Base-by-base conservation (phyloP, 2,888 invertebrate species). In the Eucera pruinosa region DNA sequence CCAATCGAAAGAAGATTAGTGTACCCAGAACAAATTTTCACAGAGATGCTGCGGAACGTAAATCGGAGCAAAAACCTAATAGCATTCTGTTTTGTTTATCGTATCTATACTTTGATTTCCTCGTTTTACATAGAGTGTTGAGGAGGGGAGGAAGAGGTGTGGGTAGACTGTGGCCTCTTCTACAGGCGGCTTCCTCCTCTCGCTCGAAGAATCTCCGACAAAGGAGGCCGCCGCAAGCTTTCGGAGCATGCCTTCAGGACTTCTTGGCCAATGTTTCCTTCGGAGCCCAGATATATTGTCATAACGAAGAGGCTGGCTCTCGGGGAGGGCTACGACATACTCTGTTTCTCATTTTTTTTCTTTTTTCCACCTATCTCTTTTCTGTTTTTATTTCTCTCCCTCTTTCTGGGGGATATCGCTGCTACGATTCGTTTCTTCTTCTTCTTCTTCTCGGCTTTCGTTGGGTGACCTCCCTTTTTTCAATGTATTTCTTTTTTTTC, bases 191-290 rank as follows among this genome's bases (percentile, higher is more conserved):
- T 78, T 80, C 73, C 73, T 82, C 72, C 77, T 85, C 83, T 84
- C 87, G 90, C 86, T 87, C 86, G 88, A 89, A 86, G 89, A 90
- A 90, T 89, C 87, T 86, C 88, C 89, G 90, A 91, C 91, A 91
- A 91, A 91, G 90, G 88, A 83, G 78, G 66, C 81, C 89, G 88
- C 78, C 82, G 75, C 78, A 33, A 80, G 86, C 86, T 87, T 87
- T 85, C 85, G 84, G 71, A 80, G 77, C 69, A 72, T 81, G 82
- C 85, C 83, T 81, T 73, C 86, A 83, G 86, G 86, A 87, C 86
- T 87, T 81, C 81, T 84, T 82, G 67, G 75, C 78, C 85, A 82
- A 87, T 86, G 87, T 86, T 88, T 85, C 87, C 88, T 83, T 81
- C 70, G 78, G 80, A 78, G 55, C 75, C 66, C 75, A 75, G 79